A percentile compares a stretch with the other conserved stretches of the same genome.
phyloP scores from a whole-genome alignment of 2,113 vertebrate species.

The Coryphaenoides rupestris region DNA sequence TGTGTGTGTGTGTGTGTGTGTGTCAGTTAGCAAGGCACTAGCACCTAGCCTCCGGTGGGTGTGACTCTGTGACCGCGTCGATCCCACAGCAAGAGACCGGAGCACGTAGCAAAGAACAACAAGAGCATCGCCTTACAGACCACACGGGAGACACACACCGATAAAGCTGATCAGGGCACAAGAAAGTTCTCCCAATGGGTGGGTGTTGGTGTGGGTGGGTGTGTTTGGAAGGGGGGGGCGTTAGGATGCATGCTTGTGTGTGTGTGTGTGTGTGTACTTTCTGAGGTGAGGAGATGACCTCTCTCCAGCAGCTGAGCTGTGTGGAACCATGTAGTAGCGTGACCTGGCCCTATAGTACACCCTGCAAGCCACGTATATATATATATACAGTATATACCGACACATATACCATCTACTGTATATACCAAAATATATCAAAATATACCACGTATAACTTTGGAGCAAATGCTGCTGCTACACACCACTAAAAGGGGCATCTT shows the following conservation, averaged over 20 bases:
- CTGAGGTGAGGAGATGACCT: slow-evolving; percentile 10
- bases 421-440: too few species aligned
- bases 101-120: slow-evolving; percentile 63
- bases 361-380: too few species aligned
- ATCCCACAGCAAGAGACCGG: slow-evolving; percentile 45
- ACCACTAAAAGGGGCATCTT: too few species aligned
- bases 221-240: slow-evolving; percentile 18
- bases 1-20: background rate
- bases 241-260: slow-evolving; percentile 8
- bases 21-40: slow-evolving; percentile 20
- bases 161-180: slow-evolving; percentile 29
- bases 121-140: slow-evolving; percentile 68
- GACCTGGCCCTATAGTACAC: too few species aligned
- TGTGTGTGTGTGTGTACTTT: background rate
- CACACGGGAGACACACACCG: slow-evolving; percentile 55
- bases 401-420: too few species aligned
- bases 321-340: background rate
- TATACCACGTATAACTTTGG: too few species aligned
- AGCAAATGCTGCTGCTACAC: too few species aligned
- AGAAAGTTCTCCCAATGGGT: slow-evolving; percentile 40
- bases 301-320: slow-evolving; percentile 33
- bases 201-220: slow-evolving; percentile 25
- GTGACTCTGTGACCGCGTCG: slow-evolving; percentile 21
- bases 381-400: too few species aligned
- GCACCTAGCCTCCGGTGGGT: slow-evolving; percentile 65